Base-by-base conservation (phyloP, 2,113 vertebrate genomes). In the Setophaga kirtlandii region DNA sequence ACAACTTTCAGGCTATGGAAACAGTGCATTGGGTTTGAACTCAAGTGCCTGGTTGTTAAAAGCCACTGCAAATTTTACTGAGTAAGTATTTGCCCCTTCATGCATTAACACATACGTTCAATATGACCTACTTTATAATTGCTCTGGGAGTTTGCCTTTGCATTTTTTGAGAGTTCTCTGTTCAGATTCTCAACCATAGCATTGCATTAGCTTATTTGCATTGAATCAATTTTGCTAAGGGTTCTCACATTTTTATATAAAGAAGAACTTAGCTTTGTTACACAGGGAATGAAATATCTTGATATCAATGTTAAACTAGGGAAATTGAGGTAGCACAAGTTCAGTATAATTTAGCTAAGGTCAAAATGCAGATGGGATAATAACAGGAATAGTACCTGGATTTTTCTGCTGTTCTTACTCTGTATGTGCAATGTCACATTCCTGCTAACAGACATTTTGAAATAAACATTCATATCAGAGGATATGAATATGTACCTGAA, bases 61-160 rank as follows among this genome's bases (percentile, higher is more conserved):
- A 95, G 63, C 28, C 27, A 39, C 62, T 82, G 62, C 64, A 73
- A 10, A 93, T 91, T 88, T 82, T 91, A 83, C 60, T 87, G 80
- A 75, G 83, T 60, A 92, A 81, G 64, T 77, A 23, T 80, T 39
- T 71, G 60, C 65, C 93, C 83, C 46, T 85, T 81, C 92, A 83
- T 95, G 52, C 82, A 73, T 85, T 90, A 92, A 63, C 52, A 68
- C 47, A 85, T 90, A 86, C 15, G 6, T 70, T 91, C 90, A 71
- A 70, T 90, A 94, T 96, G 94, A 96, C 93, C 93, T 94, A 96
- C 90, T 94, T 96, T 83, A 78, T 96, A 96, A 96, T 92, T 97
- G 92, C 92, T 93, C 82, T 94, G 92, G 95, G 95, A 97, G 88
- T 96, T 93, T 95, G 87, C 59, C 87, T 96, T 94, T 90, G 82